Conservation (phyloP, 2,888 invertebrate genomes). For the Mesorhabditis belari region DNA sequence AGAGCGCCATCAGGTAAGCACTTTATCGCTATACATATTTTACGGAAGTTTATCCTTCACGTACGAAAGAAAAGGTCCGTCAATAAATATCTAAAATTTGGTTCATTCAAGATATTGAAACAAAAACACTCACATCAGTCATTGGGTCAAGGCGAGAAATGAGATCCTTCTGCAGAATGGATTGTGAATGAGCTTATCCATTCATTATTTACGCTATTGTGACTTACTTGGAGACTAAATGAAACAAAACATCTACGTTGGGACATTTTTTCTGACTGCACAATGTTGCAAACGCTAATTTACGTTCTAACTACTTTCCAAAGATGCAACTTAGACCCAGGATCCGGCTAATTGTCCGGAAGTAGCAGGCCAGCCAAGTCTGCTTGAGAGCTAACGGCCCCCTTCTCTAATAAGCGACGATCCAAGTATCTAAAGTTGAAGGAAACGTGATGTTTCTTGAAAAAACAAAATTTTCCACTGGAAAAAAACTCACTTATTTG, state of each 20-base stretch:
- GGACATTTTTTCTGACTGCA: too few relatives aligned
- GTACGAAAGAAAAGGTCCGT: constrained; percentile 42
- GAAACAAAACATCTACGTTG: not conserved
- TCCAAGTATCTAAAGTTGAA: constrained; percentile 64
- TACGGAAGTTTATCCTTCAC: constrained; percentile 31
- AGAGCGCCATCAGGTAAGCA: constrained; percentile 11
- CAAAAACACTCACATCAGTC: not conserved
- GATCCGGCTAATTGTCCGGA: constrained; percentile 41
- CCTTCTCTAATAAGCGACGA: constrained; percentile 54
- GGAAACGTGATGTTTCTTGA: not conserved
- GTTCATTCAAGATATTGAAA: constrained; percentile 6
- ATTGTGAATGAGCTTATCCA: constrained; percentile 49
- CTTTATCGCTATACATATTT: constrained; percentile 32
- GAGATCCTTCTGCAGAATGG: constrained; percentile 34
- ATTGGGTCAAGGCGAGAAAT: constrained; percentile 10
- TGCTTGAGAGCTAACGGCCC: constrained; percentile 20
- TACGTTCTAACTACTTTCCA: constrained; percentile 26
- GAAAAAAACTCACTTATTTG: constrained; percentile 64
- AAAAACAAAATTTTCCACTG: not conserved
- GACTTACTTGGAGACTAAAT: too few relatives aligned
- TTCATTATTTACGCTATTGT: constrained; percentile 12
- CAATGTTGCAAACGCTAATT: too few relatives aligned
- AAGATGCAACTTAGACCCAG: constrained; percentile 35
- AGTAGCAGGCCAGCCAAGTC: constrained; percentile 48
- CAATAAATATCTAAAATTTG: constrained; percentile 32